Evolutionary conservation across 2,113 vertebrate genomes (phyloP).

Genomic region (Cathartes aura): DNA sequence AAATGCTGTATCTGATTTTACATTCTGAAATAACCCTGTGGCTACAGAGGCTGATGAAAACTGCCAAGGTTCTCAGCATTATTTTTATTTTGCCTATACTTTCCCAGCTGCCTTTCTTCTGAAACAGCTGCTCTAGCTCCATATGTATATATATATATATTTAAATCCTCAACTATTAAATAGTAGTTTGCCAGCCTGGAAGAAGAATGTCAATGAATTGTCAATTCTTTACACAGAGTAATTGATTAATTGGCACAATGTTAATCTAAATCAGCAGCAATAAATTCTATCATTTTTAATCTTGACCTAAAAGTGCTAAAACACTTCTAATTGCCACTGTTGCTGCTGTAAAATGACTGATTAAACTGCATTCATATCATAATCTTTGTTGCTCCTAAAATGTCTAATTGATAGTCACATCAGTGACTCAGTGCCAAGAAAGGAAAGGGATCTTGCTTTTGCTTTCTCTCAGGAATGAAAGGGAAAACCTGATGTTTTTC

Average conservation of each 20-base stretch:
- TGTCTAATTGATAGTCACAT: conserved; percentile 20
- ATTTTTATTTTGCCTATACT: background rate
- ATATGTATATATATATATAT: background rate
- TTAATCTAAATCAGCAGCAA: conserved; percentile 78
- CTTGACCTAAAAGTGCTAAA: conserved; percentile 74
- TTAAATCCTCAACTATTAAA: conserved; percentile 39
- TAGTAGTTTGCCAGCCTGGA: conserved; percentile 63
- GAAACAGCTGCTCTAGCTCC: background rate
- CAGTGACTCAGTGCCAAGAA: conserved; percentile 17
- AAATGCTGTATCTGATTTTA: background rate
- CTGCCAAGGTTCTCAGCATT: background rate
- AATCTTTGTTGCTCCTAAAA: conserved; percentile 61
- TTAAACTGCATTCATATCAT: conserved; percentile 48
- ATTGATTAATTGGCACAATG: conserved; percentile 78
- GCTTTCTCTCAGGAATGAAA: background rate
- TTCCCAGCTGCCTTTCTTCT: background rate
- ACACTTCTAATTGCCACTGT: conserved; percentile 63
- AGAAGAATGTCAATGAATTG: conserved; percentile 74
- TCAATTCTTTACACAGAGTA: conserved; percentile 70
- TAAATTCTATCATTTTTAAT: conserved; percentile 73
- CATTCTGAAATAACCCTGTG: background rate
- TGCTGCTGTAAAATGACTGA: conserved; percentile 65
- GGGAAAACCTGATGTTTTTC: background rate
- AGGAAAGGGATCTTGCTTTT: background rate
- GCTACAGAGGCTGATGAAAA: background rate